phyloP scores from a whole-genome alignment of 2,888 invertebrate species.

The Dicranocentrus wangi region DNA sequence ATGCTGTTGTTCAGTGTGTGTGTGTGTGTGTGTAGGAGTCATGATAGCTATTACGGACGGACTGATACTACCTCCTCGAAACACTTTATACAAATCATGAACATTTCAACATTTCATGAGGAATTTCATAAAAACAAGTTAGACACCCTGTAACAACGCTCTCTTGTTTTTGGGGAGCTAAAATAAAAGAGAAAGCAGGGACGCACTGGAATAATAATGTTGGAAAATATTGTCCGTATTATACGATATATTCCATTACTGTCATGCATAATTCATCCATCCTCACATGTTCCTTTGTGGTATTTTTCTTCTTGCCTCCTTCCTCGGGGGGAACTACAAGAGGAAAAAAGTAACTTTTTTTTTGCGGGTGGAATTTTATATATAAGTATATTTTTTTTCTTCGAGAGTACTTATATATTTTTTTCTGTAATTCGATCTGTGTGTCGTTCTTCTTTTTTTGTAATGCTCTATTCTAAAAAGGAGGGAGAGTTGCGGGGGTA shows the following conservation, averaged over 20 bases:
- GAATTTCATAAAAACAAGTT: constrained; percentile 49
- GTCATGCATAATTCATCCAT: constrained; percentile 58
- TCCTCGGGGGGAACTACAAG: neutral
- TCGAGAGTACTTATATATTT: too few species aligned
- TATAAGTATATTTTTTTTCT: neutral
- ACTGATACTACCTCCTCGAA: constrained; percentile 15
- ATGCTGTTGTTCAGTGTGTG: too few species aligned
- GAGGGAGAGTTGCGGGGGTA: too few species aligned
- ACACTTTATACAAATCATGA: constrained; percentile 52
- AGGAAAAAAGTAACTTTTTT: neutral
- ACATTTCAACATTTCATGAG: constrained; percentile 46
- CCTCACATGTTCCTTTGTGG: constrained; percentile 47
- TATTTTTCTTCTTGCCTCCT: neutral
- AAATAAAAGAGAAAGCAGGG: too few species aligned
- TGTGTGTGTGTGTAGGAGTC: neutral
- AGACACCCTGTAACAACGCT: constrained; percentile 11
- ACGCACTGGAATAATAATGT: constrained; percentile 22
- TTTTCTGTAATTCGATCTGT: neutral
- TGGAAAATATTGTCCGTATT: constrained; percentile 32
- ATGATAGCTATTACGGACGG: neutral
- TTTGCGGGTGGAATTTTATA: neutral
- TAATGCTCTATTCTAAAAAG: too few species aligned
- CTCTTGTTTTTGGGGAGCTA: too few species aligned
- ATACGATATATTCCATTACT: constrained; percentile 52
- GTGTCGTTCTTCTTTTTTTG: too few species aligned